Percentiles rank a stretch among this genome's conserved stretches.
Evolutionary conservation across 2,888 invertebrate genomes (phyloP).

Genomic region (Callinectes sapidus): DNA sequence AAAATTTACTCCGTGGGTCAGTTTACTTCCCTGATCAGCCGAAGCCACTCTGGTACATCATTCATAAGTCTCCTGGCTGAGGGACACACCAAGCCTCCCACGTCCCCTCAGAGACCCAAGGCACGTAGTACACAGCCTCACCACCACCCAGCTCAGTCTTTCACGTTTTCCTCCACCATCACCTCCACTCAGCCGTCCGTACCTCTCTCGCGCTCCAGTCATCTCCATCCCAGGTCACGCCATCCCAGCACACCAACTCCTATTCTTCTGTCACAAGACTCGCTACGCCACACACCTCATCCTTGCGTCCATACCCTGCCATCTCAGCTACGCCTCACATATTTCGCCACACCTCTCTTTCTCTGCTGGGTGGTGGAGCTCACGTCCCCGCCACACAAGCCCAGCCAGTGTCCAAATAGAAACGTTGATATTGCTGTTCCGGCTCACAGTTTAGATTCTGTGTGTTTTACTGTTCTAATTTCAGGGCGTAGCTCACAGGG

Average conservation of each 20-base stretch:
- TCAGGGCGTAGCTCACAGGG: too few relatives aligned
- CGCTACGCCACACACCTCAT: slow-evolving; percentile 12
- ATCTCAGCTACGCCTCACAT: not conserved
- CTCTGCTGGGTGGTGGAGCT: not conserved
- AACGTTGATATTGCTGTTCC: not conserved
- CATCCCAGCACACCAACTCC: not conserved
- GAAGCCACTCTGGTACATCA: not conserved
- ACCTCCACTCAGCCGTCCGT: not conserved
- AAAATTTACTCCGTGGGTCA: not conserved
- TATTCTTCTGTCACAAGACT: slow-evolving; percentile 12
- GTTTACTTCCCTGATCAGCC: not conserved
- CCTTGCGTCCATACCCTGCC: not conserved
- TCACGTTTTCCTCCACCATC: not conserved
- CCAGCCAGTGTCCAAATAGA: not conserved
- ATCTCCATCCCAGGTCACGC: not conserved
- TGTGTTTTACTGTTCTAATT: not conserved
- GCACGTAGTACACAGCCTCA: not conserved
- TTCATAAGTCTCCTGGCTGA: not conserved
- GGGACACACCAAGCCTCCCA: not conserved
- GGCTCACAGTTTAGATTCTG: not conserved
- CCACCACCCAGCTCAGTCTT: not conserved
- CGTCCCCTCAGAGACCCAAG: not conserved
- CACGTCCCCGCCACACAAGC: slow-evolving; percentile 1
- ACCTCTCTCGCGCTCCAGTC: not conserved
- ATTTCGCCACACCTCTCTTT: not conserved